Evolutionary conservation across 1,140 invertebrate genomes (phyloP).

Genomic region (Leptopilina boulardi): DNA sequence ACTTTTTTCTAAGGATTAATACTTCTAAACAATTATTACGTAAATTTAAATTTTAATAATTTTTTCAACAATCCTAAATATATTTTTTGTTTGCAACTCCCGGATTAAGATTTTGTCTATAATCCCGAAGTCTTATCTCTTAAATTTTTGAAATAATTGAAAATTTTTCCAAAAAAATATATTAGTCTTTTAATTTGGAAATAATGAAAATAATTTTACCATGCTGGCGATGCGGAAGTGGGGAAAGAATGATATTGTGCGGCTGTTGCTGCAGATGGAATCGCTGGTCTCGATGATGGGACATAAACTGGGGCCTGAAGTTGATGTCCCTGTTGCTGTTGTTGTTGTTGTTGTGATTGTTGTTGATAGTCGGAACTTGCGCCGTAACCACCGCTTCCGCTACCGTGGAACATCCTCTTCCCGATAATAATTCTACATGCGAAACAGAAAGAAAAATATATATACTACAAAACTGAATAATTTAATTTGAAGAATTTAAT

Average conservation of each 20-base stretch:
- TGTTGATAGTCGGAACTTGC: constrained; percentile 73
- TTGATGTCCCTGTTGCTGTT: constrained; percentile 71
- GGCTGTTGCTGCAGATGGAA: constrained; percentile 70
- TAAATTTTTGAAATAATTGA: too few relatives aligned
- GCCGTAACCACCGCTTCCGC: constrained; percentile 72
- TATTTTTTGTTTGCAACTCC: too few relatives aligned
- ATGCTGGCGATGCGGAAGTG: constrained; percentile 70
- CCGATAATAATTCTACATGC: constrained; percentile 58
- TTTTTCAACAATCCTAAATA: too few relatives aligned
- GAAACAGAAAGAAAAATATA: constrained; percentile 8
- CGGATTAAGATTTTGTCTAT: too few relatives aligned
- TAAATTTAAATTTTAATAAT: too few relatives aligned
- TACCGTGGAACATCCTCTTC: constrained; percentile 75
- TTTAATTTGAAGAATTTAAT: too few relatives aligned
- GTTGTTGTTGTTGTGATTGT: constrained; percentile 66
- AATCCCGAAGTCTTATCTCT: too few relatives aligned
- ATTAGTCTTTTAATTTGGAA: too few relatives aligned
- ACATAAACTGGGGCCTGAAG: constrained; percentile 73
- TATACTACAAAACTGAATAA: too few relatives aligned
- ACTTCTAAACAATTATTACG: too few relatives aligned
- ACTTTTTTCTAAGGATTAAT: too few relatives aligned
- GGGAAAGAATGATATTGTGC: constrained; percentile 73
- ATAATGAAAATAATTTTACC: constrained; percentile 59
- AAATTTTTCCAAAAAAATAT: too few relatives aligned
- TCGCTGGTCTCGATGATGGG: constrained; percentile 70